phyloP scores from a whole-genome alignment of 1,140 invertebrate species.

The Calosoma granatense region DNA sequence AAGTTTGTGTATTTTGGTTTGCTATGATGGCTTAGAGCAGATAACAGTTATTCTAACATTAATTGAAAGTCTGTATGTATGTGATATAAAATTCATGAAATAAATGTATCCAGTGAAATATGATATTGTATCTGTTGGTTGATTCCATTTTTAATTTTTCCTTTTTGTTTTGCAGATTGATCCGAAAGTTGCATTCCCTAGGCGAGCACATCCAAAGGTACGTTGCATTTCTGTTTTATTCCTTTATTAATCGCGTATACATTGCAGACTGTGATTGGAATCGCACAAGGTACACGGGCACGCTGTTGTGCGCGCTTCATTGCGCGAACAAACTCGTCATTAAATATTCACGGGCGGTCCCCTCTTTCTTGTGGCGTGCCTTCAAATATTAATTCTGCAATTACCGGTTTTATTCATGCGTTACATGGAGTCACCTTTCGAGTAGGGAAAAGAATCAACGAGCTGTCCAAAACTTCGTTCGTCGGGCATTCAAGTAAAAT shows the following conservation, averaged over 20 bases:
- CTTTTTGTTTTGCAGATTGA: constrained; percentile 94
- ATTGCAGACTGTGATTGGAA: neutral
- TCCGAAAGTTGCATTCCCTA: constrained; percentile 98
- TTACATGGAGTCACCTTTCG: constrained; percentile 13
- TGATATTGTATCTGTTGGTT: no score
- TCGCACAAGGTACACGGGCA: constrained; percentile 14
- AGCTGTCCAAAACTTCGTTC: neutral
- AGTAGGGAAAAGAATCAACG: constrained; percentile 10
- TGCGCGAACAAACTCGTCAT: no score
- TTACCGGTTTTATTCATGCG: constrained; percentile 29
- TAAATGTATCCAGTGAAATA: no score
- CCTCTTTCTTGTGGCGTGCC: constrained; percentile 21
- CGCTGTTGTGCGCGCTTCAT: no score
- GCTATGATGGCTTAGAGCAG: no score
- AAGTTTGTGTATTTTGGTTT: no score
- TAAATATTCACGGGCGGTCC: constrained; percentile 19
- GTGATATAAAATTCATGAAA: no score
- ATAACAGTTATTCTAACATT: no score
- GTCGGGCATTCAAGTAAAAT: neutral
- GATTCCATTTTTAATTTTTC: no score
- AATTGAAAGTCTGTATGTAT: no score
- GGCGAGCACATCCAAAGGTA: constrained; percentile 97
- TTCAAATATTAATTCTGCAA: constrained; percentile 32
- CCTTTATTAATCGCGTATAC: neutral
- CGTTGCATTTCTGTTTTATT: constrained; percentile 36